These are phyloP conservation scores for Catharus minimus DNA, from an alignment of 2,113 vertebrate genomes.

Conservation along the genomic window DNA sequence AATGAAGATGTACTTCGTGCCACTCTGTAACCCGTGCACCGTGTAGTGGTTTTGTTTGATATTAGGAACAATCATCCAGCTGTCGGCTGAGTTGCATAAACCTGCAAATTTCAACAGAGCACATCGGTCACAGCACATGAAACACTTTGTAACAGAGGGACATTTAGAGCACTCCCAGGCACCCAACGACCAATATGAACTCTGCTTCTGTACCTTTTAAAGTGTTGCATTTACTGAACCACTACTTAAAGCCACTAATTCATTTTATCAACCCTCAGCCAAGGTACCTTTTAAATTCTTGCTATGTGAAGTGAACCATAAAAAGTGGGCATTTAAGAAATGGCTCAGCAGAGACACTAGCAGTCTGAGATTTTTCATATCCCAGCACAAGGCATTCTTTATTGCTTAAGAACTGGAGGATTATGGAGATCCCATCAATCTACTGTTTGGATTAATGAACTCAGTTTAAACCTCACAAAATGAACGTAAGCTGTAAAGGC, in stretches of 20 bases:
- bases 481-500: neutral
- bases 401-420: slow-evolving; percentile 25
- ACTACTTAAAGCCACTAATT: neutral
- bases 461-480: slow-evolving; percentile 18
- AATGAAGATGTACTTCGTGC: slow-evolving; percentile 96
- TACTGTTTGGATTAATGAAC: slow-evolving; percentile 27
- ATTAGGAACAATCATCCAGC: slow-evolving; percentile 99
- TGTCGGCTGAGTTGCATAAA: slow-evolving; percentile 97
- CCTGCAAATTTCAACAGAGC: slow-evolving; percentile 77
- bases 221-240: neutral
- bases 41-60: slow-evolving; percentile 99
- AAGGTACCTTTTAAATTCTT: neutral
- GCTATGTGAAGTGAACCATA: neutral
- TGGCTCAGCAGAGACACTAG: neutral
- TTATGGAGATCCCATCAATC: slow-evolving; percentile 16
- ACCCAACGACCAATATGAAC: neutral
- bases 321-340: slow-evolving; percentile 26
- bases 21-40: slow-evolving; percentile 94
- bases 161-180: neutral
- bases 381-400: slow-evolving; percentile 31
- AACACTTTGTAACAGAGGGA: neutral
- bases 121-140: neutral
- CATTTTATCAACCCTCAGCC: neutral
- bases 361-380: slow-evolving; percentile 18
- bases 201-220: neutral